Percentiles rank a stretch among this genome's conserved stretches.
phyloP scores from a whole-genome alignment of 2,113 vertebrate genomes.

The Misgurnus mizolepis region DNA sequence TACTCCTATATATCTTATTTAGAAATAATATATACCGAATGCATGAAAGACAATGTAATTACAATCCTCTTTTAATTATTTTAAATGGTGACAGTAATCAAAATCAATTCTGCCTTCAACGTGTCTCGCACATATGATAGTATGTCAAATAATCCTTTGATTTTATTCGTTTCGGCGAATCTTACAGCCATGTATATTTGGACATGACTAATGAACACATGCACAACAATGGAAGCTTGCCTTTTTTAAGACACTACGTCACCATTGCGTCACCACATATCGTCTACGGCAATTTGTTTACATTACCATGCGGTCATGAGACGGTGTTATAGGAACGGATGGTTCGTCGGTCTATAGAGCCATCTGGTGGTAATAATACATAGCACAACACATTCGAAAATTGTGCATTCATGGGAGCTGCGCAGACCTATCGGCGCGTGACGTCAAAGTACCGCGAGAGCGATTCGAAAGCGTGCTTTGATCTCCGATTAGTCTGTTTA shows the following conservation, averaged over 20 bases:
- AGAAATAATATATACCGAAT: background rate
- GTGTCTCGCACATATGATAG: too few species aligned
- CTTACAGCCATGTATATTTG: background rate
- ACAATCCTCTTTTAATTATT: background rate
- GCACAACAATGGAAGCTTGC: conserved; percentile 17
- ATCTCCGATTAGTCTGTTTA: too few species aligned
- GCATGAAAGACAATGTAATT: background rate
- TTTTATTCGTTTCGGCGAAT: background rate
- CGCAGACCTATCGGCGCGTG: too few species aligned
- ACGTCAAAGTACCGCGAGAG: too few species aligned
- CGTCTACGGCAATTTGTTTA: conserved; percentile 39
- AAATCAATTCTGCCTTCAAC: background rate
- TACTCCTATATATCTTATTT: background rate
- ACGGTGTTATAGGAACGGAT: background rate
- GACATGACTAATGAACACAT: conserved; percentile 18
- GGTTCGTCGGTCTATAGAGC: background rate
- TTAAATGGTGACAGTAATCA: too few species aligned
- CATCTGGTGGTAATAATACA: conserved; percentile 13
- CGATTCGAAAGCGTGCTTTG: too few species aligned
- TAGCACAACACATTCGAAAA: background rate
- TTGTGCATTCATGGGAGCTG: too few species aligned
- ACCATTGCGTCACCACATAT: conserved; percentile 19
- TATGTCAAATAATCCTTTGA: background rate
- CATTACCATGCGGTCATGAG: conserved; percentile 48
- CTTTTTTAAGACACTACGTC: background rate